Evolutionary conservation across 2,888 invertebrate genomes (phyloP), one percentile per base, ranked within the genome.

Genomic region (Phortica okadai): DNA sequence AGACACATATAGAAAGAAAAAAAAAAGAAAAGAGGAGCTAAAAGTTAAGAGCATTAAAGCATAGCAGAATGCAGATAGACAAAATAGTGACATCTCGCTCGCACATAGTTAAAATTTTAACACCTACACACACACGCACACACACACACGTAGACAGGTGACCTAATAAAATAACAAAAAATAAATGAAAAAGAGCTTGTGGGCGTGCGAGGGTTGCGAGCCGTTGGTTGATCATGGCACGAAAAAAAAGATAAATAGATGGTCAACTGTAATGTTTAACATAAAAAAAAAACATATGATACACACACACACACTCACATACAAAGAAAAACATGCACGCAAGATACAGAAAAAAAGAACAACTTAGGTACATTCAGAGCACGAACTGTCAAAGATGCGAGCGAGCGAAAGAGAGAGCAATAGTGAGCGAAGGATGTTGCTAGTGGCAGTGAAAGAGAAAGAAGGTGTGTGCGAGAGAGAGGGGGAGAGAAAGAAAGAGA

Each of bases 171-270:
- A 66, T 11, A 14, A 59, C 2, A 8, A 59, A 8, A 21, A 21
- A 21, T 0, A 21, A 21, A 21, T 21, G 21, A 21, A 7, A 59
- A 45, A 8, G 45, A 45, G 42, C 14, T 21, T 21, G 69, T 21
- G 70, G 50, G 70, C 25, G 70, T 50, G n/a, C 8, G 70, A 70
- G 70, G 21, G 50, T 50, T 54, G 21, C 21, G 21, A 50, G 14
- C 16, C 50, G 6, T 54, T 16, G 5, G 25, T 33, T 44, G 69
- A 44, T 44, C 66, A 50, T 50, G 50, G 10, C 14, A 11, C 8
- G 14, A 50, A 45, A 45, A 50, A 50, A 14, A 50, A 50, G 50
- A 50, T 3, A 8, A 50, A 50, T 5, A 50, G 8, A 11, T 50
- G 8, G 50, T 50, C 14, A 50, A 33, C 33, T 33, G 33, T 33